Evolutionary conservation across 2,888 invertebrate genomes (phyloP), one percentile per base, ranked within the genome.

Genomic region (Palloptera scutellata): DNA sequence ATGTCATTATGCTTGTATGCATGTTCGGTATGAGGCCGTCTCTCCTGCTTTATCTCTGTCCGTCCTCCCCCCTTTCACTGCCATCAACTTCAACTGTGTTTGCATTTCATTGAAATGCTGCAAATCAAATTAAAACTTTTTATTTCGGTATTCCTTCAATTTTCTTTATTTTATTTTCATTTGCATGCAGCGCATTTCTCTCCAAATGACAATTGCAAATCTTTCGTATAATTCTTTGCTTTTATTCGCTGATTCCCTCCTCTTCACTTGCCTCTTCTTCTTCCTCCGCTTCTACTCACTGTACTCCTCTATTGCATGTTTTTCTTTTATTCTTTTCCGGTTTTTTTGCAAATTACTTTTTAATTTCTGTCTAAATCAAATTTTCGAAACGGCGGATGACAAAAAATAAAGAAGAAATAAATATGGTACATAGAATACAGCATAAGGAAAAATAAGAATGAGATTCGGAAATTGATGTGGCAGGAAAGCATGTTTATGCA

Each of bases 101-200:
- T 80, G 78, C 77, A 73, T 78, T 79, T 78, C 76, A 79, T 77
- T 80, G 76, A 78, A 78, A 78, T 77, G 76, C 80, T 77, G 80
- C 78, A 79, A 79, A 79, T 80, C 78, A 79, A 79, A 79, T 79
- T 79, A 79, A 79, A 79, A 79, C 75, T 79, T 79, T 78, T 71
- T 66, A 75, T 75, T 80, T 74, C 71, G 17, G 30, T 41, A 41
- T 41, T 62, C 45, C 17, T 20, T 6, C 40, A 58, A 55, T 52
- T 43, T 62, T 54, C 20, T 66, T 43, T 17, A 42, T 61, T 64
- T 67, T 42, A 58, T 52, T 70, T 73, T 72, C 74, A 77, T 78
- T 77, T 78, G 76, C 77, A 76, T 78, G 69, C 69, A 64, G 64
- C 57, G 15, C 30, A 43, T 15, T 15, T 75, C 74, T 70, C 73